phyloP scores from a whole-genome alignment of 2,113 vertebrate species.

The Phylloscopus trochilus region DNA sequence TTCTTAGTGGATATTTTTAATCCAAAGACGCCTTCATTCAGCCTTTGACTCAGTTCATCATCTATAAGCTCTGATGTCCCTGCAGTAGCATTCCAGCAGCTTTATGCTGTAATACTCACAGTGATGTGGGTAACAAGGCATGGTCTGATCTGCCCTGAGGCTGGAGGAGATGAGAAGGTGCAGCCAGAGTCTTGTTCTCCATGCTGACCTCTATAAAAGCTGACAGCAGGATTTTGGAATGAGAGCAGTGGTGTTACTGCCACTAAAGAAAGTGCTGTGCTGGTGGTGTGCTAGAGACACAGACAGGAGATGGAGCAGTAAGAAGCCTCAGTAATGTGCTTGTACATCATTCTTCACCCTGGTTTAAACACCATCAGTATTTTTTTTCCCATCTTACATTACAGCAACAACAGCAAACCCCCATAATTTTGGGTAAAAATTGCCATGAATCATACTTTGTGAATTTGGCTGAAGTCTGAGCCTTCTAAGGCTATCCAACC shows the following conservation, averaged over 20 bases:
- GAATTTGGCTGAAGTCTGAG: not conserved
- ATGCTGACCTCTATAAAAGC: accelerated
- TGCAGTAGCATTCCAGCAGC: accelerated
- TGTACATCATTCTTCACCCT: not conserved
- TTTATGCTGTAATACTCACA: not conserved
- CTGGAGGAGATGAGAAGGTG: not conserved
- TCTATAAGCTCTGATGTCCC: not conserved
- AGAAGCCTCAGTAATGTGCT: not conserved
- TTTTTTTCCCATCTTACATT: not conserved
- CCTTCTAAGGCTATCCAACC: not conserved
- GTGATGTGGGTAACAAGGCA: not conserved
- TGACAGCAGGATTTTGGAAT: not conserved
- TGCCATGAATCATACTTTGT: not conserved
- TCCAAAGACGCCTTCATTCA: not conserved
- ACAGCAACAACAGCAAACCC: not conserved
- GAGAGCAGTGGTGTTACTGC: not conserved
- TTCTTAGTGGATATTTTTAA: not conserved
- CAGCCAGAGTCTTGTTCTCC: not conserved
- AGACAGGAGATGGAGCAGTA: accelerated
- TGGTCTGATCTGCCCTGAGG: not conserved
- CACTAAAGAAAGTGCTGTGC: not conserved
- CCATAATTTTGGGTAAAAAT: not conserved
- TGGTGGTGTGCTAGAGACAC: not conserved
- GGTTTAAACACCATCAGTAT: not conserved
- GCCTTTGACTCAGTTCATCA: not conserved